Base-by-base conservation (phyloP, 2,888 invertebrate species). In the Nesidiocoris tenuis region DNA sequence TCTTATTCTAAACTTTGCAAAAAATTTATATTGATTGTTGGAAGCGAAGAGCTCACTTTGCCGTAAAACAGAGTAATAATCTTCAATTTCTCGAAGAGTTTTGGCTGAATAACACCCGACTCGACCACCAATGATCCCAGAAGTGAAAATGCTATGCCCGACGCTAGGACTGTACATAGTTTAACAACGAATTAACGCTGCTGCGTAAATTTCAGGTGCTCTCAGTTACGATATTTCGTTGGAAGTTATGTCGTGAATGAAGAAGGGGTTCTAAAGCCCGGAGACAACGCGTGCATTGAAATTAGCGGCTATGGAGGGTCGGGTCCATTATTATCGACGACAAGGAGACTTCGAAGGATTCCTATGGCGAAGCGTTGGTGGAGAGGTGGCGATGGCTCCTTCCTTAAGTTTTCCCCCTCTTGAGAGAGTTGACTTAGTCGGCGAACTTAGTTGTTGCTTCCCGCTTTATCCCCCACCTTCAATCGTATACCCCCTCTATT, bases 271-370 rank as follows among this genome's bases (percentile, higher is more conserved):
- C 12, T 17, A 7, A 39, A 65, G 65, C 54, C 65, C 25, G 39
- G 65, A 65, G 65, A 65, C 65, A 65, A 65, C 65, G n/a, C 65
- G 65, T 39, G 39, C 65, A 65, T 65, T 39, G 65, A 65, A 65
- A 65, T 65, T 65, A 65, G 65, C 65, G 65, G 65, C 39, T 17
- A 24, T 65, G 39, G 39, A 16, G 65, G 25, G 65, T 7, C 39
- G 39, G 25, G 39, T 65, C 65, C 54, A 39, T 39, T 65, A 65
- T 65, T 65, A 65, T 65, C 54, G 16, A 39, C 39, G 39, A 12
- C 39, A 39, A 39, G 39, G 39, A 39, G 39, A 39, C 39, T 39
- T 7, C 12, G 39, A 9, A 12, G 21, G 61, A 18, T 61, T 18
- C 12, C 2, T 16, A 21, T 17, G 2, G 61, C 2, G n/a, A 1